Evolutionary conservation across 1,140 invertebrate species (phyloP), one percentile per base, ranked within the genome.

Genomic region (Hycleus cichorii): DNA sequence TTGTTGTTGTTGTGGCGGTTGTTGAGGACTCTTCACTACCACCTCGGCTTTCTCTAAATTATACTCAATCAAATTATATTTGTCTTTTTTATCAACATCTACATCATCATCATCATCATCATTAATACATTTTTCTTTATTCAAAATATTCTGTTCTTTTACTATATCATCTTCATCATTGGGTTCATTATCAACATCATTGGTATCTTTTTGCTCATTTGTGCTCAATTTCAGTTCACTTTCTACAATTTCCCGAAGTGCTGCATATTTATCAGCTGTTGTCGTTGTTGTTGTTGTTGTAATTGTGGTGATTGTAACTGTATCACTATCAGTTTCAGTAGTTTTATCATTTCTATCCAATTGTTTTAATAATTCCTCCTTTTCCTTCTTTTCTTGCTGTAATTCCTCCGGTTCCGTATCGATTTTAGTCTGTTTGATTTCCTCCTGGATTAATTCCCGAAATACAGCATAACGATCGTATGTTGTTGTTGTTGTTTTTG

Each of bases 391-490:
- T 27, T 77, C 74, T 54, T 74, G 68, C 67, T 75, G 44, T 11
- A 66, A 74, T 2, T 71, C 60, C 57, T 77, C 75, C 2, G 65
- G 55, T 63, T 72, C 51, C 9, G 67, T 75, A 61, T 49, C 76
- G 67, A 66, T 78, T 70, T 68, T 81, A 56, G 77, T 77, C 47
- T 77, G 77, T 26, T 80, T 80, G 68, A 82, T 70, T 53, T 77
- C 74, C 69, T 89, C 88, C 58, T 87, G 84, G 12, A 90, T 77
- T 50, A 92, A 80, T 77, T 93, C 90, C 58, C 90, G 77, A 67
- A 93, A 92, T 0, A 88, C 90, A 0, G 90, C 90, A 69, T 93
- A 93, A 59, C 89, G 83, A 68, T 92, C 90, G 61, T 82, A 81
- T 4, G 76, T 75, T 39, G 76, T 67, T 7, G n/a, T 57, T 2